phyloP scores from a whole-genome alignment of 1,140 invertebrate genomes.

The Anastrepha ludens region DNA sequence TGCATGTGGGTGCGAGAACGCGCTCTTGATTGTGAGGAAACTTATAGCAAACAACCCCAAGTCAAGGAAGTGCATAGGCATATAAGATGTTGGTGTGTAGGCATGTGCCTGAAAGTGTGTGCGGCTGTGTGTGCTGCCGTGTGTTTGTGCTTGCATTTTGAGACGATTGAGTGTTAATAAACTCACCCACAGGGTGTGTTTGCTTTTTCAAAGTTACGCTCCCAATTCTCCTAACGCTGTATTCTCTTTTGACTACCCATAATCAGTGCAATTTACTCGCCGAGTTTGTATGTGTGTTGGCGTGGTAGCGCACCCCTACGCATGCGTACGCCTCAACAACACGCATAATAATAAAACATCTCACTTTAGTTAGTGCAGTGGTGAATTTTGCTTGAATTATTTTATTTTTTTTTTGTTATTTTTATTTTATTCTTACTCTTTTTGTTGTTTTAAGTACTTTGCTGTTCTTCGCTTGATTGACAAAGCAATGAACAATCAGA shows the following conservation, averaged over 20 bases:
- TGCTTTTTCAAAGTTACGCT: conserved; percentile 25
- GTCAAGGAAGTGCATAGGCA: neutral
- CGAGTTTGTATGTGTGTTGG: neutral
- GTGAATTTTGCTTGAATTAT: conserved; percentile 12
- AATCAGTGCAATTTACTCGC: neutral
- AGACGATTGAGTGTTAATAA: neutral
- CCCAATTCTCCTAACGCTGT: neutral
- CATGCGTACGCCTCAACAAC: neutral
- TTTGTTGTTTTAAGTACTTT: neutral
- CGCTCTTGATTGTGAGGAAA: neutral
- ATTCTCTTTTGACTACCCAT: neutral
- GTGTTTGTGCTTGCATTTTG: neutral
- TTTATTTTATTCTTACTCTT: neutral
- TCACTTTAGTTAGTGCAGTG: neutral
- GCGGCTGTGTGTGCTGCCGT: neutral
- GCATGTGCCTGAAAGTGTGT: neutral
- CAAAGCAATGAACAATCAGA: neutral
- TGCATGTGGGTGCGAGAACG: neutral
- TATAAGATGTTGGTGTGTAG: neutral
- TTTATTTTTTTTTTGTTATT: neutral
- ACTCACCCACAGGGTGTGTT: conserved; percentile 42
- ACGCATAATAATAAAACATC: neutral
- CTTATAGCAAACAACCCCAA: neutral
- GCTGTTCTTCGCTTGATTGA: neutral
- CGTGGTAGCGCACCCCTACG: neutral